phyloP scores from a whole-genome alignment of 2,888 invertebrate genomes.

The Sturmia bella region DNA sequence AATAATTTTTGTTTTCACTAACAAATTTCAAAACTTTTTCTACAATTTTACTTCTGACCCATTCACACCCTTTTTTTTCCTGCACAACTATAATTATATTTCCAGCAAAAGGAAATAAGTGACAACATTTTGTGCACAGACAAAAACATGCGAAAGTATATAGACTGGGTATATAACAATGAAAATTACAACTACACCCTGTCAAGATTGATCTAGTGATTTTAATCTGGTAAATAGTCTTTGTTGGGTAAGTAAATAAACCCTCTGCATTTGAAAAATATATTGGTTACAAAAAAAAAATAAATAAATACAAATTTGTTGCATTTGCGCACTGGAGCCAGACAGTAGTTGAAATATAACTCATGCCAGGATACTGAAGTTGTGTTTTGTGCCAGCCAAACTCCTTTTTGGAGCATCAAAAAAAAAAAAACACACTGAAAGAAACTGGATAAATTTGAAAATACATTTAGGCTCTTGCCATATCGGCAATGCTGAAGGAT shows the following conservation, averaged over 20 bases:
- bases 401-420: neutral
- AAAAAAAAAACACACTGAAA: slow-evolving; percentile 29
- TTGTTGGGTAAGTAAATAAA: slow-evolving; percentile 22
- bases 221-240: slow-evolving; percentile 31
- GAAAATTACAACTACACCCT: slow-evolving; percentile 12
- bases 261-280: slow-evolving; percentile 12
- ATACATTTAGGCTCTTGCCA: too few relatives aligned
- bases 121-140: slow-evolving; percentile 30
- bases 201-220: slow-evolving; percentile 46
- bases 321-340: slow-evolving; percentile 60
- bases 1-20: slow-evolving; percentile 19
- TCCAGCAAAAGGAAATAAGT: slow-evolving; percentile 1
- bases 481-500: too few relatives aligned
- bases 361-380: slow-evolving; percentile 18
- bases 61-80: slow-evolving; percentile 70
- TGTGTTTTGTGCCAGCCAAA: slow-evolving; percentile 12
- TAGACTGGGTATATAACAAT: slow-evolving; percentile 8
- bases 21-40: slow-evolving; percentile 19
- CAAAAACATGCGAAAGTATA: neutral
- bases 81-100: slow-evolving; percentile 31
- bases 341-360: slow-evolving; percentile 59
- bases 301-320: slow-evolving; percentile 56
- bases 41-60: slow-evolving; percentile 60
- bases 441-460: neutral
- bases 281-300: slow-evolving; percentile 13